Evolutionary conservation across 2,113 vertebrate genomes (phyloP), one percentile per base, ranked within the genome.

Genomic region (Polypterus bichir): DNA sequence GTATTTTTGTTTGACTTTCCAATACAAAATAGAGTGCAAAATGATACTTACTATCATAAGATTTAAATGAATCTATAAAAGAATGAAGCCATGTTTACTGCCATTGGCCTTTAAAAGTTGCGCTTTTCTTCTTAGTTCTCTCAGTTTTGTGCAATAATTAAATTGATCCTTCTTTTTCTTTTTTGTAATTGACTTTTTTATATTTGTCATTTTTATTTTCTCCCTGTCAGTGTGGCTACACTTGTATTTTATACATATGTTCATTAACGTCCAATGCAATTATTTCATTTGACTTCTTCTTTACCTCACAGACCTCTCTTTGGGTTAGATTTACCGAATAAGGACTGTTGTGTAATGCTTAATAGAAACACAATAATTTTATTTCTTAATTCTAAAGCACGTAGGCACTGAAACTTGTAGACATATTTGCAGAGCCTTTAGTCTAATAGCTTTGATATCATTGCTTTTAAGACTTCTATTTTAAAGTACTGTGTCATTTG

Each of bases 321-420:
- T 85, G 85, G 83, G 86, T 86, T 79, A 83, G 76, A 77, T 86
- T 83, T 90, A 89, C 87, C 90, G 86, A 81, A 91, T 88, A 61
- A 83, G 82, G 90, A 95, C 89, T 92, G 89, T 93, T 93, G 89
- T 90, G 62, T 72, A 68, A 69, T 71, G 71, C 68, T 69, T 78
- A 66, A 71, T 65, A 73, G 65, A 64, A 57, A 69, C 73, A 68
- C 59, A 49, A 69, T 61, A 62, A 72, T 62, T 57, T 70, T 69
- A 66, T 83, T 89, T 87, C 89, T 91, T 89, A 89, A 83, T 83
- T 88, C 86, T 89, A 87, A 89, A 90, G 86, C 86, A 73, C 79
- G 83, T 84, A 85, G 86, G 85, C 88, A 88, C 84, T 82, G 83
- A 90, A 77, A 85, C 82, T 87, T 86, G 83, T 85, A 88, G 80